phyloP scores from a whole-genome alignment of 2,113 vertebrate genomes.

The Catharus minimus region DNA sequence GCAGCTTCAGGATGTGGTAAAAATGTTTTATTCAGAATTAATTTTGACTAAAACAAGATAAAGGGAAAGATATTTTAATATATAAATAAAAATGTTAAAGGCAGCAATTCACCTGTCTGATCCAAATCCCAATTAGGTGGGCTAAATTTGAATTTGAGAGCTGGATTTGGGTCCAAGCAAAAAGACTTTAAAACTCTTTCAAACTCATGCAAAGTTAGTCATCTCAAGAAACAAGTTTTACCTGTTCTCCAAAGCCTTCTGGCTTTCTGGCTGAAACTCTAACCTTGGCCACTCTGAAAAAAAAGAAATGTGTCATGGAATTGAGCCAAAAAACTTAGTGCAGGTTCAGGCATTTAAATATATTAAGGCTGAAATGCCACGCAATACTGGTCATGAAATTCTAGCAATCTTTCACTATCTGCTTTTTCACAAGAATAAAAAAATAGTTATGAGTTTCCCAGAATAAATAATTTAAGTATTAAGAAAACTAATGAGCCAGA shows the following conservation, averaged over 20 bases:
- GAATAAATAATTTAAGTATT: neutral
- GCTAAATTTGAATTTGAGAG: neutral
- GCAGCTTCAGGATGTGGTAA: neutral
- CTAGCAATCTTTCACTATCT: neutral
- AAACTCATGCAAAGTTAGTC: neutral
- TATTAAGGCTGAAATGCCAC: neutral
- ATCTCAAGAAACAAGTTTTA: conserved; percentile 13
- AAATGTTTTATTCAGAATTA: neutral
- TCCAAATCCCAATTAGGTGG: neutral
- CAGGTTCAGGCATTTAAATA: neutral
- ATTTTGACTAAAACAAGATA: neutral
- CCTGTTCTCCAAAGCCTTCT: neutral
- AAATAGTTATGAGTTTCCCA: neutral
- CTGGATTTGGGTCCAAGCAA: neutral
- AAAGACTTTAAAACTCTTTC: neutral
- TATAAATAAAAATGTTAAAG: neutral
- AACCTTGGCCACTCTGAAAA: neutral
- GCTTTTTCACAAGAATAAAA: neutral
- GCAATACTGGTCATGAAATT: neutral
- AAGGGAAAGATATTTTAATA: neutral
- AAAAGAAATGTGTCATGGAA: neutral
- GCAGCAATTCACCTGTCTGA: neutral
- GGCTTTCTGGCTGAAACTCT: neutral
- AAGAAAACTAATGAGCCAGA: neutral
- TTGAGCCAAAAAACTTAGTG: neutral